These are phyloP conservation scores for Drosophila meridiana DNA, from an alignment of 2,888 invertebrate genomes.

Conservation along the genomic window DNA sequence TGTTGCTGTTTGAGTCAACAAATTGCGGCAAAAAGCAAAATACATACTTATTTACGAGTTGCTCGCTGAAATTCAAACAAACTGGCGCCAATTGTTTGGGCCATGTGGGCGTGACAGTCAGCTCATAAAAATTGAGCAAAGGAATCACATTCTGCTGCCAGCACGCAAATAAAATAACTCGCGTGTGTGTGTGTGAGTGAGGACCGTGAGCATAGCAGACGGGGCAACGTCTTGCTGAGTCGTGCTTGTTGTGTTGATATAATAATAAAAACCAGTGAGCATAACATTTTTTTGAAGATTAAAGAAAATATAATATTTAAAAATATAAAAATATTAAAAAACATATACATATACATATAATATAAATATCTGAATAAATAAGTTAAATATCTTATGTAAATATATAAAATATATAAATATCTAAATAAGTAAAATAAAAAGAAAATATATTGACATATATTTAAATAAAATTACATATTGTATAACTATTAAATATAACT, in stretches of 20 bases:
- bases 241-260: not conserved
- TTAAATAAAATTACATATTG: no score
- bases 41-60: constrained; percentile 58
- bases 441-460: no score
- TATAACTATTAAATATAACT: no score
- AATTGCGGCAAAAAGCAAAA: constrained; percentile 37
- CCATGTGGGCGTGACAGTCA: constrained; percentile 41
- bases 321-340: no score
- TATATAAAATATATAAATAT: no score
- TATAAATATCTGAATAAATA: no score
- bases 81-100: constrained; percentile 56
- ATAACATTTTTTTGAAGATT: not conserved
- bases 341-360: no score
- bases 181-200: not conserved
- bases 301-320: not conserved
- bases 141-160: constrained; percentile 31
- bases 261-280: not conserved
- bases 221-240: not conserved
- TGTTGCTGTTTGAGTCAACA: constrained; percentile 20
- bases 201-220: not conserved
- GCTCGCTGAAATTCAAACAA: constrained; percentile 40
- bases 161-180: constrained; percentile 15
- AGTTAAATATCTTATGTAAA: no score
- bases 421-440: no score
- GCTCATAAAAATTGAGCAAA: constrained; percentile 39